phyloP scores from a whole-genome alignment of 2,113 vertebrate genomes.

The Dicerorhinus sumatrensis region DNA sequence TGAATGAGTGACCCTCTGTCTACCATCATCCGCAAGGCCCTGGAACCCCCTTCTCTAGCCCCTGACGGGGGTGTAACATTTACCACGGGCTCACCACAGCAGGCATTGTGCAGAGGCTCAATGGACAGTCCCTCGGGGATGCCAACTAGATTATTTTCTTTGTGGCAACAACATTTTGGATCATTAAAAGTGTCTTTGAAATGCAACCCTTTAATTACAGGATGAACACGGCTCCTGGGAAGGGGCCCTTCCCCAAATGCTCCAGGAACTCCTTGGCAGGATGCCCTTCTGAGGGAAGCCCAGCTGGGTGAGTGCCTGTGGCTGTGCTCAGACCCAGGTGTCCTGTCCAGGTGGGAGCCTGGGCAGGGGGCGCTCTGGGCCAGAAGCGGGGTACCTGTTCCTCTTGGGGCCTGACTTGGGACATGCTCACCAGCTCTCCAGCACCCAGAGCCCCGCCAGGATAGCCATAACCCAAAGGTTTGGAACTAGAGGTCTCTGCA shows the following conservation, averaged over 20 bases:
- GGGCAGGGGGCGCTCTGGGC: not conserved
- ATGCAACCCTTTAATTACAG: not conserved
- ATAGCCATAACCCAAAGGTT: not conserved
- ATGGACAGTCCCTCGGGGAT: fast-evolving
- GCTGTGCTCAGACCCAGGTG: not conserved
- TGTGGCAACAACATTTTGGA: not conserved
- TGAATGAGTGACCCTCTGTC: not conserved
- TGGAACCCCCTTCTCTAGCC: fast-evolving
- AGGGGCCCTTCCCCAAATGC: not conserved
- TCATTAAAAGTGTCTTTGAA: not conserved
- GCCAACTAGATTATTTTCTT: not conserved
- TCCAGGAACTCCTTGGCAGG: not conserved
- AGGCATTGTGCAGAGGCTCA: no score
- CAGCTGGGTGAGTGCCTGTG: not conserved
- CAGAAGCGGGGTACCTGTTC: not conserved
- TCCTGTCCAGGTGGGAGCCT: not conserved
- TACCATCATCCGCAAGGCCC: not conserved
- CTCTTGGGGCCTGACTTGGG: not conserved
- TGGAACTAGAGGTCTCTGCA: not conserved
- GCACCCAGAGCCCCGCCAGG: no score
- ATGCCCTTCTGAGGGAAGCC: fast-evolving
- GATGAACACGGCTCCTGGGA: not conserved
- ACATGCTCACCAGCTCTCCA: not conserved
- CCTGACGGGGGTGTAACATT: no score
- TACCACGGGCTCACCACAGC: fast-evolving